phyloP scores from a whole-genome alignment of 2,888 invertebrate genomes.

The Ophioninae sp. region DNA sequence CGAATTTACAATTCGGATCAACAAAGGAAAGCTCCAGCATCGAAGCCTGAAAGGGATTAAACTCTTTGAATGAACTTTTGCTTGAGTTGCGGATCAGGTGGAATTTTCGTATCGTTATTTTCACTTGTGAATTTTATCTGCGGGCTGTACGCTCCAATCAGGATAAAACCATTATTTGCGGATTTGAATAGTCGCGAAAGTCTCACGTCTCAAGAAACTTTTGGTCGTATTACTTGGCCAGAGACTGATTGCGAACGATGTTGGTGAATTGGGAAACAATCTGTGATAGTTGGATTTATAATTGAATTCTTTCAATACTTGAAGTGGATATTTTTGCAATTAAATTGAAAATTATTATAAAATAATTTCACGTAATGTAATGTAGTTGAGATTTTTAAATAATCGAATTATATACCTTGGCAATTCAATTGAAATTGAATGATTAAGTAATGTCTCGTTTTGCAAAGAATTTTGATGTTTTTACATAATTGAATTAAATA shows the following conservation, averaged over 20 bases:
- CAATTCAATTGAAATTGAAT: too few relatives aligned
- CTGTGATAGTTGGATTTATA: too few relatives aligned
- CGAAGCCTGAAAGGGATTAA: slow-evolving; percentile 23
- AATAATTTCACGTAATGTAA: too few relatives aligned
- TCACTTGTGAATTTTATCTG: background rate
- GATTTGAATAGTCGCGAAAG: slow-evolving; percentile 2
- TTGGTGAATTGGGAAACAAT: too few relatives aligned
- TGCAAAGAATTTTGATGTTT: too few relatives aligned
- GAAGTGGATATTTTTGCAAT: too few relatives aligned
- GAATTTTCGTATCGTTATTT: background rate
- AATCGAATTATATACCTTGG: too few relatives aligned
- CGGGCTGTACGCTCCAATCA: background rate
- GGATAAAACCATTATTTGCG: slow-evolving; percentile 43
- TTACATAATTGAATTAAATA: too few relatives aligned
- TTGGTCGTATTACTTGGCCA: background rate
- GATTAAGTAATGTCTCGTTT: too few relatives aligned
- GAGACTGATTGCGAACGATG: slow-evolving; percentile 28
- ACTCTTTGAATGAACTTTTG: slow-evolving; percentile 24
- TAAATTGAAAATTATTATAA: too few relatives aligned
- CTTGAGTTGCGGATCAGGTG: slow-evolving; percentile 5
- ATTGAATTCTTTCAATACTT: too few relatives aligned
- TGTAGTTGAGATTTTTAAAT: too few relatives aligned
- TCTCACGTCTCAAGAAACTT: slow-evolving; percentile 17
- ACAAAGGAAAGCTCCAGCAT: slow-evolving; percentile 2
- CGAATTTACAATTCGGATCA: slow-evolving; percentile 36